These are phyloP conservation scores for Mormoops blainvillei DNA, from an alignment of 2,113 vertebrate genomes.

Conservation along the genomic window DNA sequence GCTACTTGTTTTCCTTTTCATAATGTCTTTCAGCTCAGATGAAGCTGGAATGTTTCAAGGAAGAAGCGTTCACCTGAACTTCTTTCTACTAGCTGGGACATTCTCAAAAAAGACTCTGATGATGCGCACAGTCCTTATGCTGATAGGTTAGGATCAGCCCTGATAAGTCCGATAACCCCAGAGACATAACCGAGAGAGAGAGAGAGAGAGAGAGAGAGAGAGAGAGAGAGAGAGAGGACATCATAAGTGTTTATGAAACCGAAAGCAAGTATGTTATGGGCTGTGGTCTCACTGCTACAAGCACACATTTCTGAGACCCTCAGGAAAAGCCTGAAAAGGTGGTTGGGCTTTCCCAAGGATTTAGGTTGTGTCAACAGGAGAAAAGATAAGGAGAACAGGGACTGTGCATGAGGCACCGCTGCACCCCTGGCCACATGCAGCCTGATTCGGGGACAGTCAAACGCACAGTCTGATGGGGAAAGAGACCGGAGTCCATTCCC, in stretches of 20 bases:
- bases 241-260: not conserved
- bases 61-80: not conserved
- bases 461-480: not conserved
- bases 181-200: too few species aligned
- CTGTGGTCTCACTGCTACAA: not conserved
- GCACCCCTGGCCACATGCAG: fast-evolving
- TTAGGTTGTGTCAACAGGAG: not conserved
- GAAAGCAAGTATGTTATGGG: not conserved
- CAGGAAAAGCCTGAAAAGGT: not conserved
- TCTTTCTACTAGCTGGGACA: not conserved
- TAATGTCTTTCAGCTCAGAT: not conserved
- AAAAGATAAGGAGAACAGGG: not conserved
- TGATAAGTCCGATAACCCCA: not conserved
- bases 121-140: not conserved
- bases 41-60: constrained; percentile 1
- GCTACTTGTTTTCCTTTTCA: not conserved
- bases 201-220: too few species aligned
- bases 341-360: not conserved
- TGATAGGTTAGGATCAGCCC: not conserved
- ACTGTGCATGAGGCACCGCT: fast-evolving
- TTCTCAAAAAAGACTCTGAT: not conserved
- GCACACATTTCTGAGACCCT: not conserved
- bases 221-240: not conserved
- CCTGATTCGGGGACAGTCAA: not conserved
- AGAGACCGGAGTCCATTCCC: not conserved